A percentile compares a stretch with the other conserved stretches of the same genome.
Evolutionary conservation across 2,888 invertebrate species (phyloP).

Genomic region (Hydroisotoma schaefferi): DNA sequence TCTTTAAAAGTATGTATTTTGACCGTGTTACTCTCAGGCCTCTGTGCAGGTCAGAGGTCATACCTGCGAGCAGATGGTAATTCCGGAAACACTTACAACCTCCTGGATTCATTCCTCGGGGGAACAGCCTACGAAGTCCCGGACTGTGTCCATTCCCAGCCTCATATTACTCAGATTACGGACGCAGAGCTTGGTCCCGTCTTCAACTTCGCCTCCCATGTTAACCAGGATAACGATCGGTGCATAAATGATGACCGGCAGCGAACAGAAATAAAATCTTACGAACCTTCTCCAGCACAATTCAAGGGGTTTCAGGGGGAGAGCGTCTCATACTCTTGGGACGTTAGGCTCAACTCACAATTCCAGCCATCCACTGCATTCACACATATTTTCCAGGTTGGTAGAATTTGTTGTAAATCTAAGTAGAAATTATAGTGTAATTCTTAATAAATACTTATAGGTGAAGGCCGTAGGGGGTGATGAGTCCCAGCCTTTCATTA

Average conservation of each 20-base stretch:
- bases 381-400: constrained; percentile 43
- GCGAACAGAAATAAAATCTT: constrained; percentile 37
- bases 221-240: constrained; percentile 38
- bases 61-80: constrained; percentile 34
- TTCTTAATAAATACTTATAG: too few relatives aligned
- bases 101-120: constrained; percentile 35
- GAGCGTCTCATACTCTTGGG: constrained; percentile 41
- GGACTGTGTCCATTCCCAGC: constrained; percentile 34
- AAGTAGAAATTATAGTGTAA: too few relatives aligned
- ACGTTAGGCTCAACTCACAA: constrained; percentile 37
- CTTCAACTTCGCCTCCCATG: constrained; percentile 40
- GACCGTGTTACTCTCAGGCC: neutral
- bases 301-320: constrained; percentile 32
- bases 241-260: constrained; percentile 41
- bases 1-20: too few relatives aligned
- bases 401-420: too few relatives aligned
- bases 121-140: constrained; percentile 39
- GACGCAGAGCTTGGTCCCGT: constrained; percentile 29
- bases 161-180: constrained; percentile 33
- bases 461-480: constrained; percentile 42
- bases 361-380: constrained; percentile 42
- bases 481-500: constrained; percentile 35
- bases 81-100: constrained; percentile 31
- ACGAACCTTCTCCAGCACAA: constrained; percentile 16
- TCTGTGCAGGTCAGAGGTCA: neutral